phyloP scores from a whole-genome alignment of 2,797 vertebrate genomes.

The Ctenochaetus hawaiiensis region DNA sequence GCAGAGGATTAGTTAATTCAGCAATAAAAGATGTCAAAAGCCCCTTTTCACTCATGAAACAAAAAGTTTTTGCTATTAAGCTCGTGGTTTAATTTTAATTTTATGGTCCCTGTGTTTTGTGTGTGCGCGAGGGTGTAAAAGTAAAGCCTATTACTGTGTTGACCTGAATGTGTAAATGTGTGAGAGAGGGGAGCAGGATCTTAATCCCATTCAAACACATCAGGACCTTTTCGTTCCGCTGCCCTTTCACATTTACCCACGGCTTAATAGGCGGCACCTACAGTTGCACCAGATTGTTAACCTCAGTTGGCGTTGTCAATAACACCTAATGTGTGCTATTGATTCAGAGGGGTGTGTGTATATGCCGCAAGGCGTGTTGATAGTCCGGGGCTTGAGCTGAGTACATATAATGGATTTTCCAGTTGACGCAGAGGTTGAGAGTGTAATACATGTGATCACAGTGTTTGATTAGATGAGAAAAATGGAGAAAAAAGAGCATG shows the following conservation, averaged over 20 bases:
- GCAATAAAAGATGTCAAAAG: constrained; percentile 14
- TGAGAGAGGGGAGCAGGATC: constrained; percentile 14
- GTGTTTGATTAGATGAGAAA: constrained; percentile 52
- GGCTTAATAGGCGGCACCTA: constrained; percentile 27
- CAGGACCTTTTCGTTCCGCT: constrained; percentile 16
- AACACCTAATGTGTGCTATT: constrained; percentile 57
- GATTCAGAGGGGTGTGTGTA: constrained; percentile 53
- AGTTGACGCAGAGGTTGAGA: constrained; percentile 49
- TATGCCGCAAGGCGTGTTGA: constrained; percentile 11
- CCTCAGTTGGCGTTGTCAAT: constrained; percentile 55
- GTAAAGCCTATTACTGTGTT: constrained; percentile 21
- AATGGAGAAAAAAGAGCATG: background rate
- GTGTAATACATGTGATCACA: constrained; percentile 21
- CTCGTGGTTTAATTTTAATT: constrained; percentile 21
- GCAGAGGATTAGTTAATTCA: constrained; percentile 34
- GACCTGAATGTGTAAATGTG: constrained; percentile 24
- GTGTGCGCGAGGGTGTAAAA: constrained; percentile 8
- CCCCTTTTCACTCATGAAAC: background rate
- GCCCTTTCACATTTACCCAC: constrained; percentile 48
- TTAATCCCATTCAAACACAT: constrained; percentile 48
- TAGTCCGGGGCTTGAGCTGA: constrained; percentile 29
- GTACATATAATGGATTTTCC: constrained; percentile 60
- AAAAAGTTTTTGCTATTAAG: constrained; percentile 16
- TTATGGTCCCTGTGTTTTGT: background rate
- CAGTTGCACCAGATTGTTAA: constrained; percentile 56